Conservation (phyloP, 2,113 vertebrate species). For the Paratilapia polleni region DNA sequence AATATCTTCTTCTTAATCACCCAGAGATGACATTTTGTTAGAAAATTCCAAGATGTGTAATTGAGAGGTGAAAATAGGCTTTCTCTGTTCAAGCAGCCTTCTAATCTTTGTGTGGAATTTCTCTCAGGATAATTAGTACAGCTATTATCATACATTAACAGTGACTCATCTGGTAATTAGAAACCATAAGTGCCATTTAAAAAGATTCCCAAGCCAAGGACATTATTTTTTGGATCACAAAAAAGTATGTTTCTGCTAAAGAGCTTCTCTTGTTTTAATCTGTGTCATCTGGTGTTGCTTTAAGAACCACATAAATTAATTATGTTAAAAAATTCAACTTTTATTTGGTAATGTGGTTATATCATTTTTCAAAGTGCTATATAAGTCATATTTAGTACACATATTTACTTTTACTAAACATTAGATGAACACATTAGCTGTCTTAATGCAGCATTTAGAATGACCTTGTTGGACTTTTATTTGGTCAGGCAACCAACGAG, state of each 20-base stretch:
- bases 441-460: background rate
- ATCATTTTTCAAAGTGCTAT: background rate
- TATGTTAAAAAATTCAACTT: background rate
- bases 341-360: background rate
- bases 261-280: background rate
- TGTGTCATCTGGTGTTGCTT: background rate
- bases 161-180: background rate
- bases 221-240: conserved; percentile 10
- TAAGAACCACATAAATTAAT: background rate
- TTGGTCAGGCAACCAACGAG: conserved; percentile 30
- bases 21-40: conserved; percentile 1
- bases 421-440: background rate
- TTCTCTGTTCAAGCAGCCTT: background rate
- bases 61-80: conserved; percentile 2
- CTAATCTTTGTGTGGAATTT: background rate
- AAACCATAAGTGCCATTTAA: background rate
- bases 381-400: background rate
- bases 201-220: background rate
- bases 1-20: background rate
- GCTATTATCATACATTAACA: conserved; percentile 12
- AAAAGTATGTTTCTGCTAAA: background rate
- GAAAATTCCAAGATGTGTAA: conserved; percentile 3
- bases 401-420: background rate
- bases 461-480: background rate
- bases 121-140: conserved; percentile 2